Base-by-base conservation (phyloP, 2,797 vertebrate genomes). In the Xenentodon cancila region DNA sequence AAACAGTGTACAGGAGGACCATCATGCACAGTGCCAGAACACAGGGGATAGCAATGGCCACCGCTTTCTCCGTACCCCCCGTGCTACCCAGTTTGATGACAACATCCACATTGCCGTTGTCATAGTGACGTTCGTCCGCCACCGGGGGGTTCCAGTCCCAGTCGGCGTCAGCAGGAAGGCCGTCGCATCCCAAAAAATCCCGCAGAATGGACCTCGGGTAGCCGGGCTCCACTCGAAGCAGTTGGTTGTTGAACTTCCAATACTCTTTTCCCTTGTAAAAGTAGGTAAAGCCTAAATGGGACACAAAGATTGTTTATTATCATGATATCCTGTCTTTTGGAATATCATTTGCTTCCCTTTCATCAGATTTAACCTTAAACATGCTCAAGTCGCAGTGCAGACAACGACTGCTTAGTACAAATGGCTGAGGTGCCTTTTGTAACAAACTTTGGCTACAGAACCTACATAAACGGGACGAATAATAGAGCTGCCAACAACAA, bases 251-350 rank as follows among this genome's bases (percentile, higher is more conserved):
- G 92, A 99, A 99, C 89, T 99, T 99, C 98, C 98, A 99, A 87
- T 99, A 99, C 49, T 99, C 97, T 81, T 98, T 99, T 65, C 95
- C 98, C 88, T 99, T 99, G 93, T 99, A 99, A 92, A 99, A 99
- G 92, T 97, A 99, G 1, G 98, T 99, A 78, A 97, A 99, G 66
- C 97, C 98, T 99, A 79, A 44, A 49, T 12, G 6, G 45, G 48
- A 13, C 19, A 65, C 19, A 56, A 25, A 8, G 16, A 25, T 13
- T 5, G 12, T 42, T 51, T 51, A 40, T 40, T 30, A 30, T 30
- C 30, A 3, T 30, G 4, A 30, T 30, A 30, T 1, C 30, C 7
- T 30, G 30, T 30, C 30, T 30, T 30, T 30, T 30, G 7, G 30
- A 30, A 30, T 30, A 30, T 30, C 3, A 30, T 30, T 30, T 30